Evolutionary conservation across 2,113 vertebrate species (phyloP).

Genomic region (Eclectus roratus): DNA sequence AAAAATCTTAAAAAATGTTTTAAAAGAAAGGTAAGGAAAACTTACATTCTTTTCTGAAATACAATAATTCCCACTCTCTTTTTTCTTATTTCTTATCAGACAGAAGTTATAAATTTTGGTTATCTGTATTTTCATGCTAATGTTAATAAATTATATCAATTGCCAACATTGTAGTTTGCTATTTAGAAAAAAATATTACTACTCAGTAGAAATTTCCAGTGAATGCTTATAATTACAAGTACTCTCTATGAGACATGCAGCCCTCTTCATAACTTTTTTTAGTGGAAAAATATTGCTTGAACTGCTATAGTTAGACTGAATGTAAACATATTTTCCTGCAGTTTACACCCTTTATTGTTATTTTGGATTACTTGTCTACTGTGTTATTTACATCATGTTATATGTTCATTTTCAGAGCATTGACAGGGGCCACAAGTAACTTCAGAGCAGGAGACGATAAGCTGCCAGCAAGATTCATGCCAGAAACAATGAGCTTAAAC

Average conservation of each 20-base stretch:
- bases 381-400: not conserved
- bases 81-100: not conserved
- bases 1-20: not conserved
- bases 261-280: not conserved
- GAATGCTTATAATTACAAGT: not conserved
- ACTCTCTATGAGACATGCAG: not conserved
- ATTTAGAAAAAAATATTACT: not conserved
- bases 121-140: not conserved
- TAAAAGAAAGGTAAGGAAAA: not conserved
- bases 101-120: not conserved
- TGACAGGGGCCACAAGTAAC: not conserved
- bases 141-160: not conserved
- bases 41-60: not conserved
- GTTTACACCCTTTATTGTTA: not conserved
- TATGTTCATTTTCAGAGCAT: not conserved
- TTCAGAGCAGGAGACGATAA: not conserved
- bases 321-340: not conserved
- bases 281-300: not conserved
- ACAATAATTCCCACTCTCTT: accelerated
- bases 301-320: not conserved
- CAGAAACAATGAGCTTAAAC: not conserved
- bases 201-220: not conserved
- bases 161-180: not conserved
- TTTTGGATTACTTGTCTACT: not conserved
- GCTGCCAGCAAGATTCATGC: not conserved